Evolutionary conservation across 2,888 invertebrate genomes (phyloP).

Genomic region (Miltochrista miniata): DNA sequence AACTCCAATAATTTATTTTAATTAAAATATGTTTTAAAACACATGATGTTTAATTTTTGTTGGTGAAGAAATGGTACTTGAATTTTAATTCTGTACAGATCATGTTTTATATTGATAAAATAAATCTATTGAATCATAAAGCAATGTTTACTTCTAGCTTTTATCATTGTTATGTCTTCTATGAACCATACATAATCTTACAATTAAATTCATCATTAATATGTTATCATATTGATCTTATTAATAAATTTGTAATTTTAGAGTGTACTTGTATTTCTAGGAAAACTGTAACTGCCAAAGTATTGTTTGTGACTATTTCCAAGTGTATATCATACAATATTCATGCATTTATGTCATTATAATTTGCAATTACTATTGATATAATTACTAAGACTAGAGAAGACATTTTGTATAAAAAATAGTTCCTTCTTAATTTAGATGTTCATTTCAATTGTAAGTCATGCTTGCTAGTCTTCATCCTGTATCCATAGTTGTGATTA

Average conservation of each 20-base stretch:
- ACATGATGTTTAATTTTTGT: constrained; percentile 23
- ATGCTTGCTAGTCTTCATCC: constrained; percentile 42
- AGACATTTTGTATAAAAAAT: background rate
- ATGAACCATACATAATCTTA: constrained; percentile 39
- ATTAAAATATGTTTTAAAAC: constrained; percentile 30
- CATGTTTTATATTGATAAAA: background rate
- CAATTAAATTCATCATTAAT: constrained; percentile 41
- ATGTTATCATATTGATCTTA: constrained; percentile 23
- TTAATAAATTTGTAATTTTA: constrained; percentile 17
- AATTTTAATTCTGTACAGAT: background rate
- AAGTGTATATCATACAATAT: constrained; percentile 2
- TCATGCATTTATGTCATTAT: constrained; percentile 7
- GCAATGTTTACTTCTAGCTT: constrained; percentile 10
- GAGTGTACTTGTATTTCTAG: constrained; percentile 11
- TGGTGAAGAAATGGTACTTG: background rate
- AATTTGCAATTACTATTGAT: no score
- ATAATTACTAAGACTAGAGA: no score
- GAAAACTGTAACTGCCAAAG: constrained; percentile 27
- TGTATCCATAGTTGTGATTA: constrained; percentile 16
- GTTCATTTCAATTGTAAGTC: constrained; percentile 35
- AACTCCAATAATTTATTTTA: constrained; percentile 20
- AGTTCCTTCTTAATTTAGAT: constrained; percentile 32
- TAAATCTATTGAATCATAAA: constrained; percentile 10
- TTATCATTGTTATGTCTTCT: constrained; percentile 53
- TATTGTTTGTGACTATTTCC: constrained; percentile 13